Conservation (phyloP, 2,113 vertebrate species). For the Mus pahari region DNA sequence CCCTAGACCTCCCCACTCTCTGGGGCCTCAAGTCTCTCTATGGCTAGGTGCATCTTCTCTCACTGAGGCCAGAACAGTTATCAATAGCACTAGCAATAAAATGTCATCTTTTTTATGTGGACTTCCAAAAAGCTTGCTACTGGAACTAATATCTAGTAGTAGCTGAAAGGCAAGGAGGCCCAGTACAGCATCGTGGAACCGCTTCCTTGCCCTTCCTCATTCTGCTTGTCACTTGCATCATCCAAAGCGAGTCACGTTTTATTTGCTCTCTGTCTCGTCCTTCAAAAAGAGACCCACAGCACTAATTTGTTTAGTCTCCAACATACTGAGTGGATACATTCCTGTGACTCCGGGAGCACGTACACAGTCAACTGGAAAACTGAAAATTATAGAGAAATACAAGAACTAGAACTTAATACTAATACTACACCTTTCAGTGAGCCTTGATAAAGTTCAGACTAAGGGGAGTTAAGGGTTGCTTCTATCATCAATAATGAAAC, state of each 20-base stretch:
- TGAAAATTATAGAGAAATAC: conserved; percentile 63
- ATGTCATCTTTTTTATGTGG: neutral
- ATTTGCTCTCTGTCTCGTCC: conserved; percentile 42
- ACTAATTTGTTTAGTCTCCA: conserved; percentile 59
- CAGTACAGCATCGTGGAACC: neutral
- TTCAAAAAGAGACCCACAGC: conserved; percentile 52
- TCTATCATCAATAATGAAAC: neutral
- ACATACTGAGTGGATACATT: conserved; percentile 56
- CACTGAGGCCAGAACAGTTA: too few species aligned
- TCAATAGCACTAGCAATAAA: neutral
- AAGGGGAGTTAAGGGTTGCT: neutral
- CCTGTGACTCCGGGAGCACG: conserved; percentile 48
- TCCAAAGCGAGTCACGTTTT: conserved; percentile 29
- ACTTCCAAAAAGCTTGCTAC: neutral
- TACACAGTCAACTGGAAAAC: conserved; percentile 42
- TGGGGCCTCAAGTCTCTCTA: too few species aligned
- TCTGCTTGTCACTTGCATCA: neutral
- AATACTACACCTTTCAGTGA: neutral
- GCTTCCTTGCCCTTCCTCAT: neutral
- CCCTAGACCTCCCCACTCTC: too few species aligned
- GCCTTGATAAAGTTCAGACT: neutral
- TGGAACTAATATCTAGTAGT: conserved; percentile 17
- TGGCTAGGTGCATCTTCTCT: too few species aligned
- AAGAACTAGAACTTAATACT: conserved; percentile 62
- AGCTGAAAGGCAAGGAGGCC: neutral